These are phyloP conservation scores for Volucella bombylans DNA, from an alignment of 2,888 invertebrate genomes.

Conservation along the genomic window DNA sequence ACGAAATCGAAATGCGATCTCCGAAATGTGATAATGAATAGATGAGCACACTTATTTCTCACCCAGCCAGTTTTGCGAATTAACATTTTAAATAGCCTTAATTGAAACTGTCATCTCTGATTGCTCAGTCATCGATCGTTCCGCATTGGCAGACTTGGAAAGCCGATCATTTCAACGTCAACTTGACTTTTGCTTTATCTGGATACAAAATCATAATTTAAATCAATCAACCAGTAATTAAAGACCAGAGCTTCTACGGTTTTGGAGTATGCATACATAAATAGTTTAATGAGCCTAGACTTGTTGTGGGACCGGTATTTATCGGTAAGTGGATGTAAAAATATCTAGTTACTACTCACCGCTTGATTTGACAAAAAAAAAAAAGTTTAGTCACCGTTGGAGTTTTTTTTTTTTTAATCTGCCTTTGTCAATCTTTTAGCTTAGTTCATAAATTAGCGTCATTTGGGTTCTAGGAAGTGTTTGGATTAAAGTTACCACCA, in stretches of 20 bases:
- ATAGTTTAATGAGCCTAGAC: slow-evolving; percentile 5
- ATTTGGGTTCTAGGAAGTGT: neutral
- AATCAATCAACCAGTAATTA: too few species aligned
- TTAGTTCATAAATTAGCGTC: slow-evolving; percentile 8
- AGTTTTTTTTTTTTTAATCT: neutral
- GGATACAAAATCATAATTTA: too few species aligned
- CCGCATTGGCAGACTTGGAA: slow-evolving; percentile 24
- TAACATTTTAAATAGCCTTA: slow-evolving; percentile 26
- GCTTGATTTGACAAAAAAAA: neutral
- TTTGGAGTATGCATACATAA: slow-evolving; percentile 6
- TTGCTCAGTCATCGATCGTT: slow-evolving; percentile 35
- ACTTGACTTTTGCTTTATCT: neutral
- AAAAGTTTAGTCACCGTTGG: slow-evolving; percentile 2
- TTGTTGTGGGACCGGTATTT: neutral
- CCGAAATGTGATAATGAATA: slow-evolving; percentile 20
- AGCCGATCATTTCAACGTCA: neutral
- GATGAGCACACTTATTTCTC: slow-evolving; percentile 52
- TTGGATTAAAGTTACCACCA: too few species aligned
- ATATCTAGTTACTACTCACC: neutral
- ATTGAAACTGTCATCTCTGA: slow-evolving; percentile 32
- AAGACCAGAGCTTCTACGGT: neutral
- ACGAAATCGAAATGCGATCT: slow-evolving; percentile 11
- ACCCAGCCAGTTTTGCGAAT: slow-evolving; percentile 47
- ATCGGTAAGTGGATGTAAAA: neutral
- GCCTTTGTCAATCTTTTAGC: slow-evolving; percentile 23